Evolutionary conservation across 1,140 invertebrate genomes (phyloP).

Genomic region (Leptopilina boulardi): DNA sequence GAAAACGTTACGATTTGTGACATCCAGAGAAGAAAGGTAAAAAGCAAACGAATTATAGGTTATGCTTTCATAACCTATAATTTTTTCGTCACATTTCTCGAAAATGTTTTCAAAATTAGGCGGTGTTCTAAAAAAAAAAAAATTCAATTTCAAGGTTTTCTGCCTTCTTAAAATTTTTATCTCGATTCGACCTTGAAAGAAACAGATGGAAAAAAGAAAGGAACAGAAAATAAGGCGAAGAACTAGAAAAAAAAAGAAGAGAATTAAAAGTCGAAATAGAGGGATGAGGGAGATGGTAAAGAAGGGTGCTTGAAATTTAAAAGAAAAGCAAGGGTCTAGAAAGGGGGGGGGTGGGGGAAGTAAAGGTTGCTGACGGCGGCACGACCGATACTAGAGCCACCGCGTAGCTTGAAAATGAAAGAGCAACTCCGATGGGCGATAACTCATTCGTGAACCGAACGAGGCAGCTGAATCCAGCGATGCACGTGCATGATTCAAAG

Average conservation of each 20-base stretch:
- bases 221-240: constrained; percentile 48
- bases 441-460: constrained; percentile 76
- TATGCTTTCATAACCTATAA: too few species aligned
- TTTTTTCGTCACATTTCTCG: too few species aligned
- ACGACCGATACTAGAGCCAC: constrained; percentile 62
- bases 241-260: constrained; percentile 19
- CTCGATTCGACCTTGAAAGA: background rate
- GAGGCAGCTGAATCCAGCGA: constrained; percentile 74
- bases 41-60: too few species aligned
- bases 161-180: too few species aligned
- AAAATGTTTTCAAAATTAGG: too few species aligned
- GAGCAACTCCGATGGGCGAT: constrained; percentile 73
- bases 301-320: background rate
- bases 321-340: constrained; percentile 51
- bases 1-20: too few species aligned
- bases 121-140: too few species aligned
- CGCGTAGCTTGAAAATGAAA: constrained; percentile 75
- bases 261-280: constrained; percentile 49
- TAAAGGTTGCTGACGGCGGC: constrained; percentile 67
- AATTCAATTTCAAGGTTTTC: too few species aligned
- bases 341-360: constrained; percentile 55
- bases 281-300: constrained; percentile 38
- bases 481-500: constrained; percentile 71
- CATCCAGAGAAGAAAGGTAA: too few species aligned
- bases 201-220: constrained; percentile 35